phyloP scores from a whole-genome alignment of 2,113 vertebrate genomes.

The Caranx melampygus region DNA sequence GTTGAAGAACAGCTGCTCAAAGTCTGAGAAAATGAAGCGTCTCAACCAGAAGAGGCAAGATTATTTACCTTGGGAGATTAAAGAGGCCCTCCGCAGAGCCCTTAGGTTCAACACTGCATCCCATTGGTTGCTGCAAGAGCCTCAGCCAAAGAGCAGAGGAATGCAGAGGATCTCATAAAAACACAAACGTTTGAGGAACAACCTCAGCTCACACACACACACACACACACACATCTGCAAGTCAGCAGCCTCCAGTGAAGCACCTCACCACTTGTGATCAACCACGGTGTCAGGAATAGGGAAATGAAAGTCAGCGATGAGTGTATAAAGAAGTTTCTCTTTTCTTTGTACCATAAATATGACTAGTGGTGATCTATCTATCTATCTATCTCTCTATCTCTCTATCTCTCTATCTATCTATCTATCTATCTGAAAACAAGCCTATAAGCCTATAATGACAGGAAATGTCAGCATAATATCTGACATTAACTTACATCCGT shows the following conservation, averaged over 20 bases:
- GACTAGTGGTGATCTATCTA: neutral
- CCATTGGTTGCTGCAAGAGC: constrained; percentile 54
- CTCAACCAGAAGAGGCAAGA: constrained; percentile 15
- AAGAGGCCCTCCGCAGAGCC: constrained; percentile 53
- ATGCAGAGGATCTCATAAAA: constrained; percentile 76
- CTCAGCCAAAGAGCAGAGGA: constrained; percentile 64
- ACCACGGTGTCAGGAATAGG: constrained; percentile 20
- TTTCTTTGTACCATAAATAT: neutral
- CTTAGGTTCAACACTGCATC: constrained; percentile 59
- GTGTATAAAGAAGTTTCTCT: neutral
- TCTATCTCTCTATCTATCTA: neutral
- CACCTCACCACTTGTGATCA: constrained; percentile 58
- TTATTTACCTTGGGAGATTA: constrained; percentile 79
- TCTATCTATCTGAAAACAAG: neutral
- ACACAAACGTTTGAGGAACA: constrained; percentile 75
- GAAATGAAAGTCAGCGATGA: constrained; percentile 73
- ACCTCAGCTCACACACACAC: constrained; percentile 47
- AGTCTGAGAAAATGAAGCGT: constrained; percentile 39
- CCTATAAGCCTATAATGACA: neutral
- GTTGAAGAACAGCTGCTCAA: neutral
- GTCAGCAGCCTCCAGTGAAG: constrained; percentile 68
- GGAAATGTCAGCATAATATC: neutral
- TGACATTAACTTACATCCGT: neutral
- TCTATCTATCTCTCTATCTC: too few relatives aligned
- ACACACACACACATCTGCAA: constrained; percentile 42